Percentiles rank a stretch among this genome's conserved stretches.
These are phyloP conservation scores for Melopsittacus undulatus DNA, from an alignment of 2,797 vertebrate species.

Conservation along the genomic window DNA sequence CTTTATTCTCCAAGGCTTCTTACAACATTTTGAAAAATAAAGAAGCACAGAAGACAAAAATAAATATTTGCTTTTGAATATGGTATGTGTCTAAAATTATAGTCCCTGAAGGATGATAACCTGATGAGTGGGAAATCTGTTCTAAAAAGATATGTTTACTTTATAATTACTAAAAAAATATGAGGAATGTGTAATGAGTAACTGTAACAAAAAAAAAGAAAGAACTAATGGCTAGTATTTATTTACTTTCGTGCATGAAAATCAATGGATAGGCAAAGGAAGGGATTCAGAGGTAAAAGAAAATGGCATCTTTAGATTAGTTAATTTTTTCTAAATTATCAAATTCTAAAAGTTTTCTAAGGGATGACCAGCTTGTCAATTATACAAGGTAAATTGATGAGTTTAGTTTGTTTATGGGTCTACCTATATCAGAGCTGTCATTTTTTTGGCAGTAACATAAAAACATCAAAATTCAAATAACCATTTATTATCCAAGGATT, in stretches of 20 bases:
- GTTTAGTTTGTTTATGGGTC: not conserved
- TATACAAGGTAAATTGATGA: not conserved
- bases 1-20: not conserved
- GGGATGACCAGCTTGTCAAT: not conserved
- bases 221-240: not conserved
- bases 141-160: not conserved
- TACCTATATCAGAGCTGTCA: accelerated
- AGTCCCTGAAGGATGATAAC: not conserved
- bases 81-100: not conserved
- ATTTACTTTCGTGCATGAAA: not conserved
- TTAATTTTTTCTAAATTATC: not conserved
- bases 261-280: not conserved
- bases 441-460: not conserved
- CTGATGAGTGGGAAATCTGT: not conserved
- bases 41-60: not conserved
- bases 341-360: not conserved
- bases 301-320: accelerated
- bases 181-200: not conserved
- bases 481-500: not conserved
- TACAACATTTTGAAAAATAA: not conserved
- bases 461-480: not conserved
- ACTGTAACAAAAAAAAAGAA: not conserved
- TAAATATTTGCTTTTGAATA: not conserved
- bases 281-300: not conserved
- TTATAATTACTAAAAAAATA: not conserved